A percentile compares a stretch with the other conserved stretches of the same genome.
Conservation (phyloP, 2,888 invertebrate genomes). For the Hyles lineata region DNA sequence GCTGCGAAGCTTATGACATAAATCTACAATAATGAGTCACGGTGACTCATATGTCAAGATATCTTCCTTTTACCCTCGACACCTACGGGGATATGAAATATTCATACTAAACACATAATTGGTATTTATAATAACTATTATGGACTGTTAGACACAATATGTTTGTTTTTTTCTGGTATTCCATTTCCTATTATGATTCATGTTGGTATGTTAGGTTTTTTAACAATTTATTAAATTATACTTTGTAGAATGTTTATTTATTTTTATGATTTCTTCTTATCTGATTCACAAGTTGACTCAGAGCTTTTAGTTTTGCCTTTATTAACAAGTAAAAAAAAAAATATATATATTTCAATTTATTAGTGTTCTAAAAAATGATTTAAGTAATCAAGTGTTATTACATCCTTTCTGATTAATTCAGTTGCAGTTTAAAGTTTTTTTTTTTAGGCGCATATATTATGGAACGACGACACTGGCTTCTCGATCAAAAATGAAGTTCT, state of each 20-base stretch:
- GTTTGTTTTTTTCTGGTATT: constrained; percentile 15
- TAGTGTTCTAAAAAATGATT: too few relatives aligned
- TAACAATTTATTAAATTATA: background rate
- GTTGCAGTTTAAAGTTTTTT: too few relatives aligned
- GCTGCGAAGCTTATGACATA: background rate
- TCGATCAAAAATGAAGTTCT: too few relatives aligned
- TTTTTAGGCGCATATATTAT: too few relatives aligned
- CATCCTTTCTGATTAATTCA: too few relatives aligned
- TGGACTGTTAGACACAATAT: constrained; percentile 1
- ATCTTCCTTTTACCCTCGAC: constrained; percentile 8
- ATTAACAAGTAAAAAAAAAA: too few relatives aligned
- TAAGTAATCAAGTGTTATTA: too few relatives aligned
- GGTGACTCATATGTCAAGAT: constrained; percentile 11
- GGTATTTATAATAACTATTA: constrained; percentile 16
- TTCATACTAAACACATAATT: constrained; percentile 18
- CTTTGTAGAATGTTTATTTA: background rate
- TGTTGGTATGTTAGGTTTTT: constrained; percentile 2
- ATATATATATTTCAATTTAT: too few relatives aligned
- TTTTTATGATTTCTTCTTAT: background rate
- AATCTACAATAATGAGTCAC: constrained; percentile 5
- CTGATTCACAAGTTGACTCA: too few relatives aligned
- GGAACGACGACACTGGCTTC: too few relatives aligned
- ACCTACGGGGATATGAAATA: constrained; percentile 19
- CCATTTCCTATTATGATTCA: constrained; percentile 25
- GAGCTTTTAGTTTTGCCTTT: too few relatives aligned